Evolutionary conservation across 2,888 invertebrate genomes (phyloP).

Genomic region (Cryptops parisi): DNA sequence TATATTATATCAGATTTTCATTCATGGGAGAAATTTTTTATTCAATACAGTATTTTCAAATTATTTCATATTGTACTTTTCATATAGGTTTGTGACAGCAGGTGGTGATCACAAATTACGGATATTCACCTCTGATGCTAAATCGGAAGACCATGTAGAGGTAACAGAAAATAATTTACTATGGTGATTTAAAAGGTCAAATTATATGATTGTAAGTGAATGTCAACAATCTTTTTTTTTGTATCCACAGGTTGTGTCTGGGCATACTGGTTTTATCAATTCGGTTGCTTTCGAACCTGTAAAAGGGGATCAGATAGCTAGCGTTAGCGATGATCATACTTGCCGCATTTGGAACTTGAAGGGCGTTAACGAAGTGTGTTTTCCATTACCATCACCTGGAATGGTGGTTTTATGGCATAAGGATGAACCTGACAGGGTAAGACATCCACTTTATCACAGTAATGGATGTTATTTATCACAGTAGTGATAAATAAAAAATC

Average conservation of each 20-base stretch:
- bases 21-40: no score
- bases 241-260: slow-evolving; percentile 38
- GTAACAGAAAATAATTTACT: slow-evolving; percentile 1
- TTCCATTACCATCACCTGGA: slow-evolving; percentile 47
- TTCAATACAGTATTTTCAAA: background rate
- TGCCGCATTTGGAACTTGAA: slow-evolving; percentile 49
- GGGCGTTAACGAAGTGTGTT: slow-evolving; percentile 40
- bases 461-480: no score
- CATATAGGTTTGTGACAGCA: slow-evolving; percentile 14
- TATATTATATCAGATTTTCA: no score
- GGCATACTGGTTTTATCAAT: slow-evolving; percentile 54
- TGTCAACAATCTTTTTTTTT: background rate
- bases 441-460: no score
- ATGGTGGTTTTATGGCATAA: slow-evolving; percentile 48
- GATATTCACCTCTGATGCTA: slow-evolving; percentile 11
- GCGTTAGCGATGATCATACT: slow-evolving; percentile 60
- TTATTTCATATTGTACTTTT: background rate
- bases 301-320: slow-evolving; percentile 47
- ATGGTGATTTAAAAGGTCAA: background rate
- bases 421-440: slow-evolving; percentile 47
- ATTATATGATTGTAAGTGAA: background rate
- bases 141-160: slow-evolving; percentile 9
- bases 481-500: no score
- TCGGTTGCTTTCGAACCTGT: slow-evolving; percentile 52
- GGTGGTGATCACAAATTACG: slow-evolving; percentile 12